A percentile compares a stretch with the other conserved stretches of the same genome.
phyloP scores from a whole-genome alignment of 2,797 vertebrate genomes.

The Alectoris magna region DNA sequence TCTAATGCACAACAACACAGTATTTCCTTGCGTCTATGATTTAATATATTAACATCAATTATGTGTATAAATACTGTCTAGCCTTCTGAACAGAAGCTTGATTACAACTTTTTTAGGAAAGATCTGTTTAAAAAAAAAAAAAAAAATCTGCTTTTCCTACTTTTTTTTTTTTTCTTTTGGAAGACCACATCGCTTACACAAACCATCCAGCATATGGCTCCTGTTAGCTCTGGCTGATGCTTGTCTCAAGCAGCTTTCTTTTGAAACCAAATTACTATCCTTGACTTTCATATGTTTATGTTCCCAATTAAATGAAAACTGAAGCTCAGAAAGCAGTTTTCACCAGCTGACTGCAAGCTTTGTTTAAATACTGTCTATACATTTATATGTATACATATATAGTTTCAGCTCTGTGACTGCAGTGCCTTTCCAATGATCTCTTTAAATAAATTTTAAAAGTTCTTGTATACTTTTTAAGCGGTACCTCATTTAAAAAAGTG shows the following conservation, averaged over 20 bases:
- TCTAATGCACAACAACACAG: constrained; percentile 13
- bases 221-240: constrained; percentile 54
- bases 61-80: not conserved
- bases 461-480: not conserved
- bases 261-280: constrained; percentile 65
- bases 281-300: constrained; percentile 68
- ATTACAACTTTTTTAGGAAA: constrained; percentile 9
- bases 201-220: constrained; percentile 47
- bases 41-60: constrained; percentile 50
- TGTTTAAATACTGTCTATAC: constrained; percentile 27
- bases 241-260: constrained; percentile 56
- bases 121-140: not conserved
- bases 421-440: not conserved
- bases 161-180: not conserved
- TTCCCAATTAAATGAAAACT: constrained; percentile 69
- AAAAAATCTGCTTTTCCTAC: not conserved
- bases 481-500: constrained; percentile 9
- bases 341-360: constrained; percentile 37
- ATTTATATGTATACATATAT: not conserved
- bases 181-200: constrained; percentile 31
- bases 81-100: constrained; percentile 33
- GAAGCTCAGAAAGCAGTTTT: constrained; percentile 47
- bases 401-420: not conserved
- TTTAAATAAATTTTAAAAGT: not conserved
- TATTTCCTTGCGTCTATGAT: not conserved